phyloP scores from a whole-genome alignment of 2,113 vertebrate species.

The Emydocephalus ijimae region DNA sequence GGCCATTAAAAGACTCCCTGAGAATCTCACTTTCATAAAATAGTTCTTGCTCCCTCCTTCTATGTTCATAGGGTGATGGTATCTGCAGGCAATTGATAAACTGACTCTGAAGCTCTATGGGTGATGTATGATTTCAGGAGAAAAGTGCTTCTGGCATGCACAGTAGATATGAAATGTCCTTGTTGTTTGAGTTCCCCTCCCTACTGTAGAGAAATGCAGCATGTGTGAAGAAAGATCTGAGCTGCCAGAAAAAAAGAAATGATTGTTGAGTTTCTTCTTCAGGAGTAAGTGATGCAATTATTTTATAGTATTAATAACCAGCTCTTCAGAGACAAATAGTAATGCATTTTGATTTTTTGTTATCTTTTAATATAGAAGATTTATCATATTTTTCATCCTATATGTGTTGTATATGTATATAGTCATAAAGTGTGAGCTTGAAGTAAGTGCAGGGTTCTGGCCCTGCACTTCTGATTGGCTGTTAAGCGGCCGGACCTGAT shows the following conservation, averaged over 20 bases:
- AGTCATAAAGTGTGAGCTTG: no score
- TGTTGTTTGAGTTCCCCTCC: neutral
- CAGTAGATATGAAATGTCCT: neutral
- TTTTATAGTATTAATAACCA: neutral
- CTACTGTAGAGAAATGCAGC: neutral
- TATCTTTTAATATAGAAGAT: neutral
- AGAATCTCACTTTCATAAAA: conserved; percentile 7
- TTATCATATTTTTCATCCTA: neutral
- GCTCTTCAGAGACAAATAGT: neutral
- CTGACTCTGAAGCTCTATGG: neutral
- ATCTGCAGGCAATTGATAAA: conserved; percentile 24
- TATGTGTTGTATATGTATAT: no score
- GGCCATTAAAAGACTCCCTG: conserved; percentile 33
- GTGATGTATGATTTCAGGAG: neutral
- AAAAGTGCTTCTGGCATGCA: neutral
- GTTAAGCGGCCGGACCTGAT: no score
- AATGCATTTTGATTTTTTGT: neutral
- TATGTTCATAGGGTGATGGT: conserved; percentile 2
- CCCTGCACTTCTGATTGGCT: no score
- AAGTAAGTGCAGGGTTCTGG: no score
- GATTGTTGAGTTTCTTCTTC: neutral
- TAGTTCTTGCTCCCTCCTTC: neutral
- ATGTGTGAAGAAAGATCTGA: neutral
- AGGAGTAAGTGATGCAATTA: neutral
- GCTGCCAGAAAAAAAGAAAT: neutral